phyloP scores from a whole-genome alignment of 2,888 invertebrate species.

The Drosophila ustulata region DNA sequence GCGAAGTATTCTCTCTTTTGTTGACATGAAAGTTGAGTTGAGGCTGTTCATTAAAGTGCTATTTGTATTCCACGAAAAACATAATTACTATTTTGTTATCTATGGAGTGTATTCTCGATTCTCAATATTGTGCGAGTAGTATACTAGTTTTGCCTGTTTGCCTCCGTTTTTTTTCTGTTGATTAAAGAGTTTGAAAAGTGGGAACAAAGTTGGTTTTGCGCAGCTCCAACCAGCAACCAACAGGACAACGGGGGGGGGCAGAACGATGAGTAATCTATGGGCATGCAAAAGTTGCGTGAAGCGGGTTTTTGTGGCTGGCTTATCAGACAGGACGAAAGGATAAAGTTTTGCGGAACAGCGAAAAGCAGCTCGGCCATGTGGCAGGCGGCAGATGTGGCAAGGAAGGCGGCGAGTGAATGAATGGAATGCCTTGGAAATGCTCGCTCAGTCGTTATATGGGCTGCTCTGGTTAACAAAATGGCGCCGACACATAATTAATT shows the following conservation, averaged over 20 bases:
- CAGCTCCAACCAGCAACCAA: neutral
- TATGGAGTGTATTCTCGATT: neutral
- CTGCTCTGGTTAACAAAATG: constrained; percentile 60
- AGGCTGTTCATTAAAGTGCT: neutral
- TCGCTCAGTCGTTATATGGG: constrained; percentile 3
- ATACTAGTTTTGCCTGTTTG: neutral
- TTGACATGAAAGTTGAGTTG: too few species aligned
- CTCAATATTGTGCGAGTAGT: neutral
- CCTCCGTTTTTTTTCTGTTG: constrained; percentile 5
- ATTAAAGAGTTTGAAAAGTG: constrained; percentile 42
- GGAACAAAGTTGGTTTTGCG: constrained; percentile 28
- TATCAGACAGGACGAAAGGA: constrained; percentile 54
- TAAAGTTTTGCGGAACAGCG: constrained; percentile 47
- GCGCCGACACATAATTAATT: constrained; percentile 70
- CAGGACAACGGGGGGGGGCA: neutral
- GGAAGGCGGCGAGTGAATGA: constrained; percentile 10
- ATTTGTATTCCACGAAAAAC: neutral
- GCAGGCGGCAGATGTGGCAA: neutral
- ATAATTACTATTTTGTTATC: constrained; percentile 4
- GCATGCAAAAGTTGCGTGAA: constrained; percentile 52
- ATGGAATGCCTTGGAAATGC: constrained; percentile 15
- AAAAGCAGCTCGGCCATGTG: constrained; percentile 20
- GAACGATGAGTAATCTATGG: constrained; percentile 34
- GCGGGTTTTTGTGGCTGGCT: constrained; percentile 54
- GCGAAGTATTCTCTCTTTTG: neutral